These are phyloP conservation scores for Venusia cambrica DNA, from an alignment of 2,888 invertebrate species.

Conservation along the genomic window DNA sequence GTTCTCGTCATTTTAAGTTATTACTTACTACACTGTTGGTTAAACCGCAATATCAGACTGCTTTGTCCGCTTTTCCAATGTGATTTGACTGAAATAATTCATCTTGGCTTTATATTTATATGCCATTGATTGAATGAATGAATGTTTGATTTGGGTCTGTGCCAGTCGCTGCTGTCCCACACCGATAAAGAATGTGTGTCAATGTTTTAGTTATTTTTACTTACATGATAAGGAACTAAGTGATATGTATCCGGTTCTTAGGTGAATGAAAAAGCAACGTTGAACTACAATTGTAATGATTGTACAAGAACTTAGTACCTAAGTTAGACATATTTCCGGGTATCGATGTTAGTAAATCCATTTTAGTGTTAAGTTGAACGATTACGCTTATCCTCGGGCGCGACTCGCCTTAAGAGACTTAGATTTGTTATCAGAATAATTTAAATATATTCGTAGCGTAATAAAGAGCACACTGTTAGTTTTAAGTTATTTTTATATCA, in stretches of 20 bases:
- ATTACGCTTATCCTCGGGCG: slow-evolving; percentile 74
- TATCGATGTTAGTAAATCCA: slow-evolving; percentile 49
- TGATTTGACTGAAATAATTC: slow-evolving; percentile 14
- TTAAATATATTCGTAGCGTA: slow-evolving; percentile 51
- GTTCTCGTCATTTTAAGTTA: no score
- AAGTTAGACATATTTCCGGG: slow-evolving; percentile 35
- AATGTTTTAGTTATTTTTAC: slow-evolving; percentile 18
- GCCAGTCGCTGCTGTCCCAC: slow-evolving; percentile 22
- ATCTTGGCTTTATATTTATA: slow-evolving; percentile 15
- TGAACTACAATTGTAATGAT: slow-evolving; percentile 12
- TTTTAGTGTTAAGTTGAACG: slow-evolving; percentile 67
- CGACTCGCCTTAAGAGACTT: slow-evolving; percentile 70
- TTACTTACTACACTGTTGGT: no score
- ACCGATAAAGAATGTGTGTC: slow-evolving; percentile 24
- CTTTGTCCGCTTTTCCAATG: slow-evolving; percentile 5
- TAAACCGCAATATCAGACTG: slow-evolving; percentile 7
- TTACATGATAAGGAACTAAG: slow-evolving; percentile 13
- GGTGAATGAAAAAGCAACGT: slow-evolving; percentile 3
- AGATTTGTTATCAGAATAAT: slow-evolving; percentile 66
- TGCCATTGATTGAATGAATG: slow-evolving; percentile 7
- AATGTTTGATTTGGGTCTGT: slow-evolving; percentile 13
- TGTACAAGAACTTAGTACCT: slow-evolving; percentile 24
- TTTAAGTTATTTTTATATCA: slow-evolving; percentile 74
- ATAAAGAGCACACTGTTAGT: slow-evolving; percentile 48
- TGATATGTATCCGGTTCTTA: slow-evolving; percentile 7